Conservation (phyloP, 2,113 vertebrate species). For the Arothron firmamentum region DNA sequence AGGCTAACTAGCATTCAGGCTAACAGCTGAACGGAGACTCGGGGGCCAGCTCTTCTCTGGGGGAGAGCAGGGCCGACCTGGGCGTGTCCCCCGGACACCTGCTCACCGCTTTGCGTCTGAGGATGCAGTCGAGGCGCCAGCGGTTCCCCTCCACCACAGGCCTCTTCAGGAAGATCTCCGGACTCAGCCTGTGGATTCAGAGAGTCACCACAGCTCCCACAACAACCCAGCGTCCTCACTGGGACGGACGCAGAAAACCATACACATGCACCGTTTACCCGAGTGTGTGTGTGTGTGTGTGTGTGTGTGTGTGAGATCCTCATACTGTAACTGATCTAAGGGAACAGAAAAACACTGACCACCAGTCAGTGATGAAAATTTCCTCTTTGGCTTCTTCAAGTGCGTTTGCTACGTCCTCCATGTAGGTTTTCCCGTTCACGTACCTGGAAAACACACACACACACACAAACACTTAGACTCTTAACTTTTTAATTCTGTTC, state of each 20-base stretch:
- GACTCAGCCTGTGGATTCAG: slow-evolving; percentile 72
- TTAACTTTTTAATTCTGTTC: too few species aligned
- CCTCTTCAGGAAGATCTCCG: slow-evolving; percentile 80
- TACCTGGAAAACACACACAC: slow-evolving; percentile 79
- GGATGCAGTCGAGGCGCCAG: slow-evolving; percentile 90
- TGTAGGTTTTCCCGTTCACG: slow-evolving; percentile 91
- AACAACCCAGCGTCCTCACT: too few species aligned
- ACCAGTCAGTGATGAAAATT: slow-evolving; percentile 99
- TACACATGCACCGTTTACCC: too few species aligned
- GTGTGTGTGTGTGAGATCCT: not conserved
- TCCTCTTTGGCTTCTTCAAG: slow-evolving; percentile 92
- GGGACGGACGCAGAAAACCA: too few species aligned
- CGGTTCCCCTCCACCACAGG: slow-evolving; percentile 94
- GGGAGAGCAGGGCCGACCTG: not conserved
- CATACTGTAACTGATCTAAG: too few species aligned
- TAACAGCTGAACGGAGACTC: too few species aligned
- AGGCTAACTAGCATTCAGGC: too few species aligned
- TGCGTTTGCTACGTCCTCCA: slow-evolving; percentile 90
- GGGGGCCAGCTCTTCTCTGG: not conserved
- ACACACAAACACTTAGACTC: slow-evolving; percentile 6
- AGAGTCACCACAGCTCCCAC: too few species aligned
- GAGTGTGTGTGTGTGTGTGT: too few species aligned
- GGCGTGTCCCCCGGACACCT: too few species aligned
- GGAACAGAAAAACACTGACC: slow-evolving; percentile 72
- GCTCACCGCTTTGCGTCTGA: slow-evolving; percentile 91